phyloP scores from a whole-genome alignment of 2,113 vertebrate genomes.

The Rhinichthys klamathensis region DNA sequence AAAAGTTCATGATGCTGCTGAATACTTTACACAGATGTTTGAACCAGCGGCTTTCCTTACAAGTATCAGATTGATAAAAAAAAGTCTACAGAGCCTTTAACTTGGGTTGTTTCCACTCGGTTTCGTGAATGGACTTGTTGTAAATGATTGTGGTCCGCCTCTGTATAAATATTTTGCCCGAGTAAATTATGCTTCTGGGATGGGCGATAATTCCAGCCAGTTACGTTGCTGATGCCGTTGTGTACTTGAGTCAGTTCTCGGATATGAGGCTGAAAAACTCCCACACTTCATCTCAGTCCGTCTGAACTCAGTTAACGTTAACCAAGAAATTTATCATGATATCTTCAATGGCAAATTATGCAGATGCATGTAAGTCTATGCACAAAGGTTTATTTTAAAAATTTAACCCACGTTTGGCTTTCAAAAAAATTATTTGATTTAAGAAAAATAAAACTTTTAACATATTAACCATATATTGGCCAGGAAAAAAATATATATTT shows the following conservation, averaged over 20 bases:
- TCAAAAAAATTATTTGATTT: no score
- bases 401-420: background rate
- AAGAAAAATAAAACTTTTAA: no score
- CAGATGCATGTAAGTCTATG: background rate
- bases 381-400: background rate
- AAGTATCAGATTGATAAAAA: slow-evolving; percentile 53
- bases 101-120: slow-evolving; percentile 62
- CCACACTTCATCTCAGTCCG: slow-evolving; percentile 51
- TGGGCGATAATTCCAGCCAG: slow-evolving; percentile 80
- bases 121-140: slow-evolving; percentile 78
- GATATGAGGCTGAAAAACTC: slow-evolving; percentile 66
- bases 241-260: slow-evolving; percentile 78
- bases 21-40: slow-evolving; percentile 37
- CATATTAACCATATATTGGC: background rate
- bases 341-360: background rate
- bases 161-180: slow-evolving; percentile 82
- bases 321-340: background rate
- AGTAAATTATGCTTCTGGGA: slow-evolving; percentile 80
- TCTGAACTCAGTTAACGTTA: background rate
- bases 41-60: slow-evolving; percentile 34
- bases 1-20: slow-evolving; percentile 65
- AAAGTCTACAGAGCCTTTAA: slow-evolving; percentile 31
- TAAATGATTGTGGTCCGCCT: slow-evolving; percentile 78
- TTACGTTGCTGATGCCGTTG: slow-evolving; percentile 71
- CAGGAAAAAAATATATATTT: background rate